Base-by-base conservation (phyloP, 2,797 vertebrate genomes). In the Smutsia temminckii region DNA sequence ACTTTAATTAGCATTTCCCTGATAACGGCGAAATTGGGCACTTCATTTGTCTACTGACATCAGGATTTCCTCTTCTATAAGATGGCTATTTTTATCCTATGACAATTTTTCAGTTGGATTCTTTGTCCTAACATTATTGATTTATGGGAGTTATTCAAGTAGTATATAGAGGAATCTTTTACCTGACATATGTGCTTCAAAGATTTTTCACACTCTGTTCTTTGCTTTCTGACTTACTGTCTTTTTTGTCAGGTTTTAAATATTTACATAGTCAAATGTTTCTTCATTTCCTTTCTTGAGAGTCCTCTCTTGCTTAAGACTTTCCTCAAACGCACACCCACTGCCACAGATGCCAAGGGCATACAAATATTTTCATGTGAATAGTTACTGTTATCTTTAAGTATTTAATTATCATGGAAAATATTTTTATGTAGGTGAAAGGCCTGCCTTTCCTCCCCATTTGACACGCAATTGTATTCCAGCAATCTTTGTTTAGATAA, bases 251-350 rank as follows among this genome's bases (percentile, higher is more conserved):
- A 27, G 59, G 25, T 27, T 90, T 92, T 49, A 84, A 92, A 90
- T 85, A 64, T 85, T 93, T 80, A 29, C 57, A 40, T 51, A 29
- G 59, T 37, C 25, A 75, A 92, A 34, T 23, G 25, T 93, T 89
- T 85, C 57, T 78, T 68, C n/a, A 16, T 72, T 78, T 23, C 23
- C 27, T 53, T 42, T 32, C 25, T 59, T 27, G 2, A 89, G n/a
- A 57, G 85, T 92, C 80, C 88, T 79, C 37, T 93, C 74, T 93
- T 87, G 40, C 66, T 71, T 53, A 63, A 74, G 83, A 91, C 77
- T 46, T 68, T 17, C 27, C 34, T 14, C 2, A 34, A 14, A 40
- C 6, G 40, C n/a, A 23, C 32, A n/a, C 18, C 11, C 34, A 29
- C 6, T 14, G 55, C 27, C 64, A 40, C 34, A 53, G 40, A 55